phyloP scores from a whole-genome alignment of 1,140 invertebrate species.

The Dinoponera quadriceps region DNA sequence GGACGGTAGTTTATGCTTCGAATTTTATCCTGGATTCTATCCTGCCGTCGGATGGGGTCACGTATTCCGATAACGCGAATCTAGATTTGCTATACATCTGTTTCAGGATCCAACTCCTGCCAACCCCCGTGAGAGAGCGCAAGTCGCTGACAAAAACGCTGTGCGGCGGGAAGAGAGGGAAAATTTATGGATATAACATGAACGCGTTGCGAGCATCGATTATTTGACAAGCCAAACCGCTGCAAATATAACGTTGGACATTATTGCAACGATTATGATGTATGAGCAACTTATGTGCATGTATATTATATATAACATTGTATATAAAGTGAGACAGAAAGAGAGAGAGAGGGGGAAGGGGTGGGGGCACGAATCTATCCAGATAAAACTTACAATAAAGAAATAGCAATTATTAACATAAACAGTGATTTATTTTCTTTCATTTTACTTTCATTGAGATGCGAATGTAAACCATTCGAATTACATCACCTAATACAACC shows the following conservation, averaged over 20 bases:
- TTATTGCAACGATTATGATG: no score
- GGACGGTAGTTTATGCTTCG: neutral
- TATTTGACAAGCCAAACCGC: constrained; percentile 5
- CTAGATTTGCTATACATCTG: constrained; percentile 38
- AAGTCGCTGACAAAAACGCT: constrained; percentile 24
- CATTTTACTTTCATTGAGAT: neutral
- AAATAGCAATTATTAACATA: constrained; percentile 2
- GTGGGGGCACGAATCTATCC: no score
- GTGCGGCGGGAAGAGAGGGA: neutral
- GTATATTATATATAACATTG: no score
- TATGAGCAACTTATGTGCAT: no score
- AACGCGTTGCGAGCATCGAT: constrained; percentile 15
- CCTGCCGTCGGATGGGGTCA: constrained; percentile 28
- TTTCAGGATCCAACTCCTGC: constrained; percentile 15
- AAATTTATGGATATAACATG: constrained; percentile 6
- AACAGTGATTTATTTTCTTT: neutral
- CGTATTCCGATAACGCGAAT: constrained; percentile 44
- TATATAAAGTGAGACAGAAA: no score
- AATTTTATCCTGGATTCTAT: constrained; percentile 38
- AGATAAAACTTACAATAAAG: no score
- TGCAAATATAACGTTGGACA: neutral
- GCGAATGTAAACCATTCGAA: neutral
- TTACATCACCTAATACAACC: constrained; percentile 6
- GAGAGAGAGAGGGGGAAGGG: no score
- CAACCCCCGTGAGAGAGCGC: constrained; percentile 18